These are phyloP conservation scores for Mixornis gularis DNA, from an alignment of 2,113 vertebrate genomes.

Conservation along the genomic window DNA sequence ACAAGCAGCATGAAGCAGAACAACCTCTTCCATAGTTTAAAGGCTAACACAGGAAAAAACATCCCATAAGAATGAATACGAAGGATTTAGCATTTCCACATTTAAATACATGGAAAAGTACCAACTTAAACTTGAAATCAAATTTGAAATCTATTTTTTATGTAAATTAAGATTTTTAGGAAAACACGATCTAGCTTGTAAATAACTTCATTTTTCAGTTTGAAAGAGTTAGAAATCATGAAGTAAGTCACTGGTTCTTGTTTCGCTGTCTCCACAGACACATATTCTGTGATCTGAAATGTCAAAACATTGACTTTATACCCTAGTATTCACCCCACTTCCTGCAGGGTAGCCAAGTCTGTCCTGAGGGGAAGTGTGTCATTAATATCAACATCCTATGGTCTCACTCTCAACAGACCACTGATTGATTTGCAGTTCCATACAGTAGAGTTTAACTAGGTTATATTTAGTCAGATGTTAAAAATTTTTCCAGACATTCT, in stretches of 20 bases:
- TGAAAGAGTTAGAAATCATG: background rate
- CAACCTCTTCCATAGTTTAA: background rate
- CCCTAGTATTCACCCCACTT: constrained; percentile 26
- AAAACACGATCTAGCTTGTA: background rate
- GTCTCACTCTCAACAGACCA: constrained; percentile 16
- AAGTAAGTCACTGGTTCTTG: background rate
- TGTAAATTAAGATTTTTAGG: background rate
- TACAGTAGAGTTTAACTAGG: background rate
- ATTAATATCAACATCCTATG: constrained; percentile 44
- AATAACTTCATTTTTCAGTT: background rate
- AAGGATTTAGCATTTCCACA: background rate
- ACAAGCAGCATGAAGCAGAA: background rate
- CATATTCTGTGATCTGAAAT: background rate
- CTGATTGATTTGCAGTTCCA: constrained; percentile 35
- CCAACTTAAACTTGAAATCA: background rate
- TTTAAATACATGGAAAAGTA: background rate
- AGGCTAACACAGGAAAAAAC: background rate
- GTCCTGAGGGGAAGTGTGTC: constrained; percentile 42
- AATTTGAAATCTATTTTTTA: background rate
- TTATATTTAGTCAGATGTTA: constrained; percentile 39
- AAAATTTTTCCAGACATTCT: constrained; percentile 17
- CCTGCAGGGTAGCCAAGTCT: constrained; percentile 45
- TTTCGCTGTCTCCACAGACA: background rate
- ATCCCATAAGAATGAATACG: background rate
- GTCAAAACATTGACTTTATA: constrained; percentile 41